Evolutionary conservation across 2,797 vertebrate genomes (phyloP), one percentile per base, ranked within the genome.

Genomic region (Gadopsis marmoratus): DNA sequence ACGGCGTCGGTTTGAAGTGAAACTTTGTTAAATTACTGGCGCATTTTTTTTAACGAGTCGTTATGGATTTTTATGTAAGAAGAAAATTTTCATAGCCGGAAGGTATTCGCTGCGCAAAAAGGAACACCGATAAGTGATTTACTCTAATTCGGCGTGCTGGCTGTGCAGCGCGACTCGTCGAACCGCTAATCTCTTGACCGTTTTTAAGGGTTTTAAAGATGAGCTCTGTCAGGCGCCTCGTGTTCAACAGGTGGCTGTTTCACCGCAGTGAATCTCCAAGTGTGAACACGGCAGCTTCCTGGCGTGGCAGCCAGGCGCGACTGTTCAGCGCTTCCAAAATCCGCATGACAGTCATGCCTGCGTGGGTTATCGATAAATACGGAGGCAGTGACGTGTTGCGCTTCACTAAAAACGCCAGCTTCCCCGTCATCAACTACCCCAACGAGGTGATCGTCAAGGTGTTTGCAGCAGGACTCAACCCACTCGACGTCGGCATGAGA

Each of bases 371-470:
- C 54, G 97, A 99, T 84, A 93, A 91, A 54, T 99, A 99, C 48
- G 98, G 98, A 33, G 77, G 81, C 59, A 97, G 97, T 77, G 97
- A 97, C 0, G 97, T 97, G 50, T 86, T 99, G 53, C 94, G 97
- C 4, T 97, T 97, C 90, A 97, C 94, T 11, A 92, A 86, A 72
- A 95, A 97, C 31, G 97, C 96, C 83, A 66, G 78, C 53, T 92
- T 99, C 74, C 98, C 98, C 11, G 4, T 94, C 63, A 96, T 99
- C 84, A 78, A 92, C 75, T 97, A 96, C 67, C 98, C 98, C 12
- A 99, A 99, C 89, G 97, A 99, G 91, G 97, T 99, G 29, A 94
- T 98, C 59, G 92, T 99, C 68, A 96, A 95, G 88, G 98, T 99
- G 84, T 95, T 96, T 7, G 97, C 97, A 29, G 96, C 97, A 17